phyloP scores from a whole-genome alignment of 2,888 invertebrate species.

The Pollenia labialis region DNA sequence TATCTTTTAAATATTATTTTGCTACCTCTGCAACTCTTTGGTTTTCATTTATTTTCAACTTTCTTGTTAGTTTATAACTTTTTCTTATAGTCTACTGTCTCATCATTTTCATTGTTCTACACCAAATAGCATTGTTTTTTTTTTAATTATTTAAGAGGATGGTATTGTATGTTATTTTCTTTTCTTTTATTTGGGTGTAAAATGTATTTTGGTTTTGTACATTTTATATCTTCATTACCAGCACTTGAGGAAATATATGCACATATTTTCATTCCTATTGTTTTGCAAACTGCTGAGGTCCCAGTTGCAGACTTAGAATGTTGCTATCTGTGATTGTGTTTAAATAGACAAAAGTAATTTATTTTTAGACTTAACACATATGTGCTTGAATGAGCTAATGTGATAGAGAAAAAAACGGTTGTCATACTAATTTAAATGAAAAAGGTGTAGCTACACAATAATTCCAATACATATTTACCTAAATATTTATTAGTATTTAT shows the following conservation, averaged over 20 bases:
- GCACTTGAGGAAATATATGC: neutral
- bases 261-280: neutral
- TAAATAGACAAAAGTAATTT: neutral
- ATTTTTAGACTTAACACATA: neutral
- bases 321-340: neutral
- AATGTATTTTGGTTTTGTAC: neutral
- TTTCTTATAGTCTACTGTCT: slow-evolving; percentile 4
- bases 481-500: too few relatives aligned
- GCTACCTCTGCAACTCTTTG: slow-evolving; percentile 1
- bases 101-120: neutral
- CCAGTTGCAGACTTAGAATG: neutral
- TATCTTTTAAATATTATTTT: neutral
- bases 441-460: too few relatives aligned
- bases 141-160: neutral
- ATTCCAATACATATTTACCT: too few relatives aligned
- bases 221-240: neutral
- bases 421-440: too few relatives aligned
- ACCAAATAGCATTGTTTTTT: neutral
- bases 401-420: neutral
- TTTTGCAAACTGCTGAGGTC: neutral
- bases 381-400: neutral
- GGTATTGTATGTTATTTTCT: neutral
- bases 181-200: neutral
- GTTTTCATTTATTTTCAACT: slow-evolving; percentile 9
- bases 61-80: neutral